Conservation (phyloP, 2,113 vertebrate genomes). For the Neodontobutis hainanensis region DNA sequence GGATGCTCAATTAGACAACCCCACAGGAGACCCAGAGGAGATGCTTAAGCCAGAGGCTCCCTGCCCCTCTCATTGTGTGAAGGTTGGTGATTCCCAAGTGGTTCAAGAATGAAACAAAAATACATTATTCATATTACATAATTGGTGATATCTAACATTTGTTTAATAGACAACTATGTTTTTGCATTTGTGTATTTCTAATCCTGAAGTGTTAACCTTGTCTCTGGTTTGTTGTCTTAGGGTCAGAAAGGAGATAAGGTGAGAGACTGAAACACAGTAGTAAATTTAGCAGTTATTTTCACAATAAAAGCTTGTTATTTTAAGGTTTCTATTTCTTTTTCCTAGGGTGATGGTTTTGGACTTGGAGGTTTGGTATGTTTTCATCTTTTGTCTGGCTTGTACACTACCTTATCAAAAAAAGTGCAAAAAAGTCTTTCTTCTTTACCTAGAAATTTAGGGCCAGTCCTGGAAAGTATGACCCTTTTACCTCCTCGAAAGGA, state of each 20-base stretch:
- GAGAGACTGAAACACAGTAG: constrained; percentile 6
- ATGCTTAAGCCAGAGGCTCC: constrained; percentile 73
- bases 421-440: neutral
- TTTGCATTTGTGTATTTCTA: neutral
- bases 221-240: constrained; percentile 58
- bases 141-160: too few species aligned
- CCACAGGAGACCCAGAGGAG: constrained; percentile 71
- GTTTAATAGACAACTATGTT: too few species aligned
- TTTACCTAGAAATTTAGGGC: constrained; percentile 63
- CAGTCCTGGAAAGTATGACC: constrained; percentile 68
- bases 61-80: constrained; percentile 72
- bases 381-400: neutral
- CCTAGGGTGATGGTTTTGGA: constrained; percentile 65
- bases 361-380: constrained; percentile 78
- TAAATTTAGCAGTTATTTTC: neutral
- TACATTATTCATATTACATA: neutral
- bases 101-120: neutral
- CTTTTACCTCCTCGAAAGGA: constrained; percentile 82
- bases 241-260: constrained; percentile 86
- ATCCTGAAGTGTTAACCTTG: constrained; percentile 7
- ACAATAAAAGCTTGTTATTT: neutral
- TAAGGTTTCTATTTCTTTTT: neutral
- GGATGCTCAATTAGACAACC: constrained; percentile 74
- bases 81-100: constrained; percentile 56
- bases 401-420: neutral